Evolutionary conservation across 2,888 invertebrate species (phyloP), one percentile per base, ranked within the genome.

Genomic region (Brachyopa scutellaris): DNA sequence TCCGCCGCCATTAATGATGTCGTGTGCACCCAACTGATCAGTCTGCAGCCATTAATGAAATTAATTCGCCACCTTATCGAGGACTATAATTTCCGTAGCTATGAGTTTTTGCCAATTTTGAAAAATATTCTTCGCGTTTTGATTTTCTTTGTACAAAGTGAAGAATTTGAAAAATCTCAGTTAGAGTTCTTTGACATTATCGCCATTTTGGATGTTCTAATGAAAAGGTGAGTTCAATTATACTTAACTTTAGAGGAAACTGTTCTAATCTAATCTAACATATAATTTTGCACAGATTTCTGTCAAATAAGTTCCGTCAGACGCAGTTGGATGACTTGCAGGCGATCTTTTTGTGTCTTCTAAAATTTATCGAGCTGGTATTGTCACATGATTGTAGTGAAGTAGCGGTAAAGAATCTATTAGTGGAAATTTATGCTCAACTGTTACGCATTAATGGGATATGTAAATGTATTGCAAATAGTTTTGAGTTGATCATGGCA

Each of bases 71-170:
- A 72, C n/a, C 19, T 82, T 7, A 82, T 82, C 13, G 29, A 61
- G 1, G 33, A 82, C n/a, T 29, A 15, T 6, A 9, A 72, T 11
- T 82, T 82, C 23, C 77, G 61, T 5, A 51, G 21, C 21, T 42
- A 77, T n/a, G 40, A 55, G 1, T 82, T 77, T 17, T 8, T 61
- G 33, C 11, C 61, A n/a, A 82, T 82, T 33, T 64, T 82, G 11
- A 70, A 72, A 70, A 82, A 77, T 23, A 66, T 77, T 3, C 3
- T 82, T 9, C 77, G 82, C n/a, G 49, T 51, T 0, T 17, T 77
- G 47, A 53, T 66, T 9, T 61, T 82, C 8, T 40, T 49, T 15
- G 47, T 77, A 17, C 70, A 42, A 33, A 55, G 59, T 15, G 66
- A 72, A 9, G 38, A 40, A 40, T 36, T 77, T 15, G 40, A 61